Evolutionary conservation across 2,888 invertebrate species (phyloP).

Genomic region (Xiphydria camelus): DNA sequence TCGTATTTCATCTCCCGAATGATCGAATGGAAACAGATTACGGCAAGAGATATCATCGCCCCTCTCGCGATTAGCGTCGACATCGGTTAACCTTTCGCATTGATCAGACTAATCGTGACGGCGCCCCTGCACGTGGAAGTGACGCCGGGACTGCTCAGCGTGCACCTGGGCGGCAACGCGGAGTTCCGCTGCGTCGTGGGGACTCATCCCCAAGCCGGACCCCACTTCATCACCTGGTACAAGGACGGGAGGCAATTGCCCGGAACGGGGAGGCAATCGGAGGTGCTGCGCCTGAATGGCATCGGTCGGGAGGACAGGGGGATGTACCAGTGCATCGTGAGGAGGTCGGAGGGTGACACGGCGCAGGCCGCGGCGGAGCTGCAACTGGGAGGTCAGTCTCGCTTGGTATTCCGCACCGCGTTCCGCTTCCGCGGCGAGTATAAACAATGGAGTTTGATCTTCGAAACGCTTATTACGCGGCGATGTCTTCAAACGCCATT

Average conservation of each 20-base stretch:
- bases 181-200: conserved; percentile 64
- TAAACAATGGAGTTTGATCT: too few relatives aligned
- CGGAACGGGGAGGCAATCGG: conserved; percentile 68
- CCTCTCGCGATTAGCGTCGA: too few relatives aligned
- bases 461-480: too few relatives aligned
- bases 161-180: conserved; percentile 76
- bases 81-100: too few relatives aligned
- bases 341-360: conserved; percentile 73
- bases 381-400: conserved; percentile 69
- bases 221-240: conserved; percentile 67
- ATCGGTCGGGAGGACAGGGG: conserved; percentile 74
- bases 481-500: too few relatives aligned
- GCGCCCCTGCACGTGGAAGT: conserved; percentile 71
- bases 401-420: too few relatives aligned
- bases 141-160: conserved; percentile 67
- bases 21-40: too few relatives aligned
- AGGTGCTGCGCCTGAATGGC: conserved; percentile 67
- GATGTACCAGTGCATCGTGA: conserved; percentile 77
- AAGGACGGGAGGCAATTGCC: conserved; percentile 71
- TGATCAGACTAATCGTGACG: conserved; percentile 66
- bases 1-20: too few relatives aligned
- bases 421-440: too few relatives aligned
- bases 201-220: conserved; percentile 58
- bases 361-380: conserved; percentile 78
- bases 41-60: too few relatives aligned